phyloP scores from a whole-genome alignment of 2,888 invertebrate species.

The Torymus auratus region DNA sequence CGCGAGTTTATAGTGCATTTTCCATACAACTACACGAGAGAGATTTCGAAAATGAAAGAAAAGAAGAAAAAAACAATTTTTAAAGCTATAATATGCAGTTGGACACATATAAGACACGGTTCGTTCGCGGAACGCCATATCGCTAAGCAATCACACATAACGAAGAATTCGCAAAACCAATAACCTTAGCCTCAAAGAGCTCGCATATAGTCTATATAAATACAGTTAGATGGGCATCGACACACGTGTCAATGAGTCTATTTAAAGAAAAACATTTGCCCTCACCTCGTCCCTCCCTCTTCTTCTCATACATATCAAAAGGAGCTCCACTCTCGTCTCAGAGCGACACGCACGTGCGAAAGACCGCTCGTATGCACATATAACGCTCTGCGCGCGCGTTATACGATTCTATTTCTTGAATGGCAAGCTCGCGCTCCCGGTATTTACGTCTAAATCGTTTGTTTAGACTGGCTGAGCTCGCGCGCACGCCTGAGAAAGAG shows the following conservation, averaged over 20 bases:
- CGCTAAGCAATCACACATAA: no score
- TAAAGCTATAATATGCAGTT: no score
- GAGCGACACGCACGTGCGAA: background rate
- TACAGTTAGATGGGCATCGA: background rate
- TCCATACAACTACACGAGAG: no score
- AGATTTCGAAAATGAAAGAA: no score
- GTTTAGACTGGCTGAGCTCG: slow-evolving; percentile 38
- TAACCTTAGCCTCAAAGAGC: no score
- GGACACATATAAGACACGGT: no score
- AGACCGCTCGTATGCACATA: background rate
- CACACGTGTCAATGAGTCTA: background rate
- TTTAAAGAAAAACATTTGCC: slow-evolving; percentile 9
- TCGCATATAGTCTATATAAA: no score
- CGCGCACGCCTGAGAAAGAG: slow-evolving; percentile 19
- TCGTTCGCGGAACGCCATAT: no score
- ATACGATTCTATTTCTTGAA: slow-evolving; percentile 43
- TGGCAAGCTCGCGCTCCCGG: slow-evolving; percentile 31
- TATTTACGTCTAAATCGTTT: slow-evolving; percentile 53
- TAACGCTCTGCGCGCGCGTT: background rate
- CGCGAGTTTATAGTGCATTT: no score
- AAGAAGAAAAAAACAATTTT: no score
- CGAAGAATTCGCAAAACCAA: no score
- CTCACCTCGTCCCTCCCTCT: background rate
- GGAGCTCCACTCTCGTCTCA: background rate
- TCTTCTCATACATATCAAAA: background rate